Base-by-base conservation (phyloP, 2,888 invertebrate species). In the Formica aserva region DNA sequence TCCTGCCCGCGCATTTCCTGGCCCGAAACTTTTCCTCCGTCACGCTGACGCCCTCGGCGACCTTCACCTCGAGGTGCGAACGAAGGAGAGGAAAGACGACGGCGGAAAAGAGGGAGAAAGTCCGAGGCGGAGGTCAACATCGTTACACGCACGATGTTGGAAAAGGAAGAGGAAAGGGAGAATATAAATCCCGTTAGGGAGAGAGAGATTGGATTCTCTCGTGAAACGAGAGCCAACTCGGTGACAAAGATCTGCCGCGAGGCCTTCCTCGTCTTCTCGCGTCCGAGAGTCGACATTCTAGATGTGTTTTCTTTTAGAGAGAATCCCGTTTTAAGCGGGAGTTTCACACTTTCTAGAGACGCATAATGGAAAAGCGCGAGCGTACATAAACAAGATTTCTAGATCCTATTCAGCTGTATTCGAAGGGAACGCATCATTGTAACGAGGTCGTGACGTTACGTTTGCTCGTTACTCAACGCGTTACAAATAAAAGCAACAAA, bases 61-160 rank as follows among this genome's bases (percentile, higher is more conserved):
- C 90, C 90, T 90, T 90, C 90, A 86, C 90, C 89, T 90, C 88
- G 84, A 85, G 90, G 82, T 86, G 82, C 87, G 87, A 89, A 88
- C 88, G 89, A 89, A 89, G 88, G 89, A 86, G 86, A 88, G 89
- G 90, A 90, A 90, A 48, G n/a, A 8, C 18, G 32, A 26, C 45
- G 45, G 60, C 22, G 66, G 60, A 52, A 86, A 84, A 81, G 89
- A 83, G 89, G 87, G 89, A 90, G 89, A 90, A 89, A 90, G 90
- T 90, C 88, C 85, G 83, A 81, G 86, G 84, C 89, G 71, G 87
- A 88, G 90, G 89, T 90, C 90, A 89, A 18, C 48, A 88, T 87
- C 86, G 87, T 89, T 89, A 84, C 89, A 86, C 26, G 71, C 22
- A 57, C 18, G 45, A 78, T 13, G 60, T 41, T 15, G 71, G 22